Evolutionary conservation across 1,140 invertebrate species (phyloP), one percentile per base, ranked within the genome.

Genomic region (Diachasma alloeum): DNA sequence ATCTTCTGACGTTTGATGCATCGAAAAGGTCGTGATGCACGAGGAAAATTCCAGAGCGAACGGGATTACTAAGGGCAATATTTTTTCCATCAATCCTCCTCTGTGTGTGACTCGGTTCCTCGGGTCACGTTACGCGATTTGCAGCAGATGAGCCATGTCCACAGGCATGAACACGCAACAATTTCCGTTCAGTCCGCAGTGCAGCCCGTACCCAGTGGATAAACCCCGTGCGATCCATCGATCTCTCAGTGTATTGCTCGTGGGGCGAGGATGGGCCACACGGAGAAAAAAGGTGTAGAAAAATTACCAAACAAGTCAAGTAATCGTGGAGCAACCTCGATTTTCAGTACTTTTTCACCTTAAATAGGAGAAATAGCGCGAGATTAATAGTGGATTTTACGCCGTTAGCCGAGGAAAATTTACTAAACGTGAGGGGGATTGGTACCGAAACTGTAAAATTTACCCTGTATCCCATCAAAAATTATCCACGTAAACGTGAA

Each of bases 101-200:
- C 11, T 10, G 15, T 19, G 13, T n/a, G 36, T 11, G 42, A 26
- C 19, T n/a, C 5, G 22, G n/a, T n/a, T 46, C 24, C 42, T 46
- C 66, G 19, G 2, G 36, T 46, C 17, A 24, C 39, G 59, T 48
- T 46, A 74, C 66, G 68, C 39, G 24, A 48, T 68, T 46, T 68
- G 22, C 37, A 67, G 17, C 19, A 74, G 73, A 74, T 74, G 73
- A 74, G 42, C 73, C 59, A 44, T 74, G 63, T 74, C 63, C 59
- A 42, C 8, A 67, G 63, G 22, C 42, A 68, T 13, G 73, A 74
- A 74, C 73, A 74, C 37, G 72, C 56, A 39, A 39, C 72, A 37
- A 66, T 73, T 73, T 66, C 36, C 31, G n/a, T 67, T 67, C 31
- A n/a, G 36, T 59, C 56, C 11, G 31, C 31, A n/a, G n/a, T n/a